Evolutionary conservation across 2,797 vertebrate species (phyloP), one percentile per base, ranked within the genome.

Genomic region (Centroberyx gerrardi): DNA sequence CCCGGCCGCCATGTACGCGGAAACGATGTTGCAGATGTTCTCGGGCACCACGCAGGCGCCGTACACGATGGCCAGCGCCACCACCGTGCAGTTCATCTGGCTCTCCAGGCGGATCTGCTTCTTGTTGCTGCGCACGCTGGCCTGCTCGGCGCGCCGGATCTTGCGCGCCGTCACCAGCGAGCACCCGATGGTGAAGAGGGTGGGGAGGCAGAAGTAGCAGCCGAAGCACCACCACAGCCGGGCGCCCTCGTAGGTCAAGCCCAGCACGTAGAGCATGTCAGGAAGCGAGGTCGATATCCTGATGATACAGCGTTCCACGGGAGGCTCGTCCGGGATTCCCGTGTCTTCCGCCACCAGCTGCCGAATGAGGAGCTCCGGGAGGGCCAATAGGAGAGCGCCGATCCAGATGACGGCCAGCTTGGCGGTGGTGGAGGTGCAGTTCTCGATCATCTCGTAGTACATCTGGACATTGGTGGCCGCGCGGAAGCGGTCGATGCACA

Each of bases 381-480:
- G 95, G 0, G 98, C 98, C 73, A 99, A 40, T 1, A 99, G 94
- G 1, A 99, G 94, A 0, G 98, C 98, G 0, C 98, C 98, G 0
- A 99, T 95, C 98, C 98, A 99, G 88, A 99, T 99, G 18, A 99
- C 98, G 0, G 97, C 98, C 0, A 99, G 94, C 74, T 99, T 99
- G 81, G 98, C 98, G 0, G 97, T 96, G 0, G 98, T 99, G 0
- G 98, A 99, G 1, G 97, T 95, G 78, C 98, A 99, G 92, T 98
- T 99, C 82, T 99, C 98, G 0, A 99, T 99, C 97, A 99, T 99
- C 92, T 99, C 98, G 0, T 99, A 99, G 80, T 99, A 99, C 98
- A 99, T 99, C 93, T 99, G 98, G 52, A 99, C 98, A 0, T 99
- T 99, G 86, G 98, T 98, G 87, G 98, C 98, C 0, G 98, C 97